Evolutionary conservation across 2,113 vertebrate species (phyloP), one percentile per base, ranked within the genome.

Genomic region (Datnioides undecimradiatus): DNA sequence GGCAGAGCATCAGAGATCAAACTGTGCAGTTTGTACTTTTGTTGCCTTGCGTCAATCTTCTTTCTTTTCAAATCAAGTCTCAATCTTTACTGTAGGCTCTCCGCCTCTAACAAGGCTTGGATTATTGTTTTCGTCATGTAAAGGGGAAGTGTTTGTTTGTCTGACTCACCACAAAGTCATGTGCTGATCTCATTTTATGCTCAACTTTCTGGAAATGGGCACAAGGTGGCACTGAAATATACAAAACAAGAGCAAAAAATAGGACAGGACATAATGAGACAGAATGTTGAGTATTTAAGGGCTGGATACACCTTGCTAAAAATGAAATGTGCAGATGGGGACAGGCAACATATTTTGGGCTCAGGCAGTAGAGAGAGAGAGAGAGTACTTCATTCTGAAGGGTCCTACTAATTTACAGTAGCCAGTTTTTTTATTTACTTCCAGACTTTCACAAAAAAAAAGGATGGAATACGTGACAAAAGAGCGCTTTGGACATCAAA

Each of bases 161-260:
- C 27, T 71, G 76, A 85, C 34, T 88, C 71, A 69, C 52, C 0
- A 14, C 17, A 60, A 48, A 57, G 43, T 52, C 55, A 62, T 55
- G 49, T 66, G 29, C 31, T 73, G 64, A 64, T 75, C 40, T 40
- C 8, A 27, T 68, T 36, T 40, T 68, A n/a, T 43, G 52, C n/a
- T 66, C 40, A 45, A 19, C 12, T 52, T 59, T 68, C 9, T 40
- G 31, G 25, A 27, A 10, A 2, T 6, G 3, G 16, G 14, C 3
- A 62, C 27, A 66, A 27, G 19, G 12, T 23, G 2, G 25, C 10
- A 33, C 23, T 33, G 36, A 2, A n/a, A 51, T 40, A 5, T 45
- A 41, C 7, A 48, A 25, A 36, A 46, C 41, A 10, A 27, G 14
- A 21, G 6, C 3, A 38, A 19, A 54, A 54, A 12, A 59, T 14